Evolutionary conservation across 1,140 invertebrate genomes (phyloP).

Genomic region (Macrobrachium rosenbergii): DNA sequence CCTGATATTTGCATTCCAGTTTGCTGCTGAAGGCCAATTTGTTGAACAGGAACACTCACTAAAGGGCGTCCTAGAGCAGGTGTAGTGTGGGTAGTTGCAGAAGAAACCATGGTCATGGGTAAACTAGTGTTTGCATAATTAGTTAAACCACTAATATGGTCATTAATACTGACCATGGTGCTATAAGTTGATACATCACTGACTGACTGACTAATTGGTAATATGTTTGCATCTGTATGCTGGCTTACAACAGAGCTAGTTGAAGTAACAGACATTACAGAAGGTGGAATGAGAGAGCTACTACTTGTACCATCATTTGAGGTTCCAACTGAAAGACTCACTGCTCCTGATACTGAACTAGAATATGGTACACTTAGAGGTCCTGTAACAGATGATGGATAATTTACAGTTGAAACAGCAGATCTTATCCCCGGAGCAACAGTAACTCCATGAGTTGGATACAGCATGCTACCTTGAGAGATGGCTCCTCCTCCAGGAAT

Average conservation of each 20-base stretch:
- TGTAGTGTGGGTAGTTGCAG: conserved; percentile 50
- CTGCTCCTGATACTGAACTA: conserved; percentile 19
- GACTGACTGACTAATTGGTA: conserved; percentile 8
- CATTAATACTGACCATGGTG: conserved; percentile 55
- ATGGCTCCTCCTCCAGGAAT: conserved; percentile 67
- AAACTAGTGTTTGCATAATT: conserved; percentile 35
- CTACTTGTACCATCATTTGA: conserved; percentile 4
- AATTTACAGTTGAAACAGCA: conserved; percentile 46
- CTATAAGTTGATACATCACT: conserved; percentile 58
- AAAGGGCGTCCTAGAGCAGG: conserved; percentile 47
- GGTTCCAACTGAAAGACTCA: conserved; percentile 13
- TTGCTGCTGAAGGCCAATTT: conserved; percentile 49
- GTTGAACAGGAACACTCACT: conserved; percentile 49
- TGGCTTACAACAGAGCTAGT: conserved; percentile 8
- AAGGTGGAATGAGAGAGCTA: conserved; percentile 49
- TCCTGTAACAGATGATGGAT: conserved; percentile 39
- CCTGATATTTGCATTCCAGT: conserved; percentile 28
- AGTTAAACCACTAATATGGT: conserved; percentile 57
- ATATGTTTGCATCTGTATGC: conserved; percentile 9
- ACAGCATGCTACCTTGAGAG: conserved; percentile 56
- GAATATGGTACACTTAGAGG: conserved; percentile 14
- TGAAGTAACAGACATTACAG: conserved; percentile 59
- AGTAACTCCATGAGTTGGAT: conserved; percentile 60
- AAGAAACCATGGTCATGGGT: conserved; percentile 25
- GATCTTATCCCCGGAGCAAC: conserved; percentile 46